Percentiles rank a stretch among this genome's conserved stretches.
These are phyloP conservation scores for Rhinophrynus dorsalis DNA, from an alignment of 2,797 vertebrate species.

Conservation along the genomic window DNA sequence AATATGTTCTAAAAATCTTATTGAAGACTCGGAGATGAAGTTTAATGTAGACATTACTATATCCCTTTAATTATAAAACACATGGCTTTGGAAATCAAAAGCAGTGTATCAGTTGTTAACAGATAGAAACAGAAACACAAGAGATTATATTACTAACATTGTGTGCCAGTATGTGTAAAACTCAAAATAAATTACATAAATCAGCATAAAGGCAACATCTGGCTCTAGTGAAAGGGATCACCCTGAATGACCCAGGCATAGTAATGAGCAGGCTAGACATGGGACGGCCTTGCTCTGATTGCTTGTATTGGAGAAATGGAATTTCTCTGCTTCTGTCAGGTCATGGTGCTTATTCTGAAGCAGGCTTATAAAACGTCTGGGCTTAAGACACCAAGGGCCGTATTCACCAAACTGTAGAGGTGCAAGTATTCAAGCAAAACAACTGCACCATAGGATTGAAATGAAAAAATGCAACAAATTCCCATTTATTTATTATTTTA, in stretches of 20 bases:
- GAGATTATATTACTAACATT: background rate
- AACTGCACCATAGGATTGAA: too few species aligned
- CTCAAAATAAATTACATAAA: constrained; percentile 35
- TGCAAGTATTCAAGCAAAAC: too few species aligned
- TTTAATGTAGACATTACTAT: too few species aligned
- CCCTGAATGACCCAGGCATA: constrained; percentile 8
- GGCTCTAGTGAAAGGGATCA: background rate
- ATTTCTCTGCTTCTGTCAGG: background rate
- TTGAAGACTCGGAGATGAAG: too few species aligned
- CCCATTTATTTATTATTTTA: too few species aligned
- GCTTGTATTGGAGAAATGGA: background rate
- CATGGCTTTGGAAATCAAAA: background rate
- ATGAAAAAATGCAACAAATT: too few species aligned
- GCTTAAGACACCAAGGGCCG: too few species aligned
- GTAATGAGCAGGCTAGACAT: background rate
- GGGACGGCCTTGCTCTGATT: background rate
- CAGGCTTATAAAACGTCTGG: background rate
- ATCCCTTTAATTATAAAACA: too few species aligned
- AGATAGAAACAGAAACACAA: too few species aligned
- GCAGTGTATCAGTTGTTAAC: background rate
- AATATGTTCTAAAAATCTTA: too few species aligned
- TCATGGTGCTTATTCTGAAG: background rate
- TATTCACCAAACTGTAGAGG: background rate
- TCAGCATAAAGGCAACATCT: constrained; percentile 10
- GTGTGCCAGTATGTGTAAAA: constrained; percentile 10